Evolutionary conservation across 2,888 invertebrate species (phyloP), one percentile per base, ranked within the genome.

Genomic region (Drosophila flavopinicola): DNA sequence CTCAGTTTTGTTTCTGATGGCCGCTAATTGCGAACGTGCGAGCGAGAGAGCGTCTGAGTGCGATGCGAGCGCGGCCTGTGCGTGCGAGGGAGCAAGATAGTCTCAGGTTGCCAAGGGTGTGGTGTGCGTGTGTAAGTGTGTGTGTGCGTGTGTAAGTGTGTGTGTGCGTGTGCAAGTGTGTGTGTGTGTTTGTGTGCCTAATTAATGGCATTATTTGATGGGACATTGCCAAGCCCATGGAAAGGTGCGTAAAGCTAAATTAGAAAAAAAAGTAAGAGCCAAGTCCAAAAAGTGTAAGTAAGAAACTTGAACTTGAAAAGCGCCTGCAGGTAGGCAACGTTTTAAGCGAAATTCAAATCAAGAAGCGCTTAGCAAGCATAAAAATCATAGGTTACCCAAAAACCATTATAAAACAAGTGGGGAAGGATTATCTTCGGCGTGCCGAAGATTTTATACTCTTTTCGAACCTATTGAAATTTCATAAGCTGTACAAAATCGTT

Each of bases 181-280:
- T 52, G 30, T 48, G 39, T 58, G 64, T 58, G 69, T 66, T 58
- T 60, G 61, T 72, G 68, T 69, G 63, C 64, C 86, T 82, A 82
- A 83, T 79, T 82, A 84, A 84, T 84, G 78, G 70, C 78, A 84
- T 84, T 82, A 80, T 83, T 80, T 85, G 78, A 82, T 82, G 72
- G 59, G 32, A 53, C 66, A 48, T 47, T 45, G 45, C 79, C 79
- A 61, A 70, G 51, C 73, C 70, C 66, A 63, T 61, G 25, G 49
- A 49, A 73, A 78, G 78, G 63, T 66, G 75, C 63, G 60, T 66
- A 57, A 33, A 44, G 35, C 38, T 63, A 66, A 56, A 61, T 66
- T 39, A n/a, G 24, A 32, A 30, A 48, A 29, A 15, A 24, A 38
- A 17, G 3, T 35, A 24, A 17, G 37, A 33, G 49, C 52, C 52